A percentile compares a stretch with the other conserved stretches of the same genome.
Conservation (phyloP, 2,888 invertebrate genomes). For the Aquatica leii region DNA sequence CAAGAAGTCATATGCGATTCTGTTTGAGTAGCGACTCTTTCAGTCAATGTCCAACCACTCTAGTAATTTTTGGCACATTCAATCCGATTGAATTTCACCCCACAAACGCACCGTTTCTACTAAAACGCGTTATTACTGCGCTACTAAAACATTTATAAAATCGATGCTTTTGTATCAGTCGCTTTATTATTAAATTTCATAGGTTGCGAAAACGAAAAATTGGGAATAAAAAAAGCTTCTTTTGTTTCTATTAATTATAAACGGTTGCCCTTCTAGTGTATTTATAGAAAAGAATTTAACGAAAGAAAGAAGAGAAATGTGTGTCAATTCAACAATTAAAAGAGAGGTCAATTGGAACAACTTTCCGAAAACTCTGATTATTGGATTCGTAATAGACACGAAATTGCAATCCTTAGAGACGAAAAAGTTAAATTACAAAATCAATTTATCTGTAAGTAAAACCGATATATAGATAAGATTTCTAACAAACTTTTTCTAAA, state of each 20-base stretch:
- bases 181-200: too few species aligned
- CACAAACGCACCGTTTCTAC: background rate
- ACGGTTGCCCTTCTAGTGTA: slow-evolving; percentile 4
- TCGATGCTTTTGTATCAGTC: slow-evolving; percentile 15
- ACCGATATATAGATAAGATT: too few species aligned
- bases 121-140: slow-evolving; percentile 26
- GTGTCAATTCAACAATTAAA: slow-evolving; percentile 15
- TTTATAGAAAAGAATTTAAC: slow-evolving; percentile 12
- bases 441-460: background rate
- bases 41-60: slow-evolving; percentile 19
- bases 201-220: background rate
- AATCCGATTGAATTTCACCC: slow-evolving; percentile 23
- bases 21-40: slow-evolving; percentile 36
- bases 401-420: slow-evolving; percentile 12
- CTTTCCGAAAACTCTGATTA: slow-evolving; percentile 8
- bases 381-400: slow-evolving; percentile 13
- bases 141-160: slow-evolving; percentile 35
- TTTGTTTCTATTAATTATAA: slow-evolving; percentile 14
- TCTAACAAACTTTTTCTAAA: too few species aligned
- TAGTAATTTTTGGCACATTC: slow-evolving; percentile 26
- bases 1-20: slow-evolving; percentile 38
- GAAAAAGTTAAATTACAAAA: slow-evolving; percentile 13
- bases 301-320: slow-evolving; percentile 17
- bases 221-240: background rate
- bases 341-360: slow-evolving; percentile 13